These are phyloP conservation scores for Microtus richardsoni DNA, from an alignment of 2,113 vertebrate genomes.

Conservation along the genomic window DNA sequence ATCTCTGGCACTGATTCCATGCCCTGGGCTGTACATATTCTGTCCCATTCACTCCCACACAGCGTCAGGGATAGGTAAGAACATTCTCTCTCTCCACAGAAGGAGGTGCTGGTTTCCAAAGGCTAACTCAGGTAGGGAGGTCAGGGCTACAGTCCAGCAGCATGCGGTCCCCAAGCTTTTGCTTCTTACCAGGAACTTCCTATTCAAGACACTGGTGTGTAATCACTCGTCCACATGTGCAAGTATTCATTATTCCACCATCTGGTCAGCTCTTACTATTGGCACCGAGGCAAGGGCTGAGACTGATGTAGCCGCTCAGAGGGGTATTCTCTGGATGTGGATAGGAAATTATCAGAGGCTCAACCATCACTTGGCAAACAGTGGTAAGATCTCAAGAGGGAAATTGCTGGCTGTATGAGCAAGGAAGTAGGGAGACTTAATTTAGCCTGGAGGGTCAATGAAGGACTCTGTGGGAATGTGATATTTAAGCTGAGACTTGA, in stretches of 20 bases:
- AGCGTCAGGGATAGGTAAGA: not conserved
- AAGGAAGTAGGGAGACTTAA: not conserved
- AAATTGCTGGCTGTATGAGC: not conserved
- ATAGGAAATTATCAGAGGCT: not conserved
- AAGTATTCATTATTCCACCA: not conserved
- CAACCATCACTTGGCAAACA: not conserved
- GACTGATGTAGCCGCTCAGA: too few species aligned
- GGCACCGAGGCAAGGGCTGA: not conserved
- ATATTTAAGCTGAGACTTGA: slow-evolving; percentile 42
- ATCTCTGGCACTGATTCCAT: not conserved
- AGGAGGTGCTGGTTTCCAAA: not conserved
- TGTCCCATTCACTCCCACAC: too few species aligned
- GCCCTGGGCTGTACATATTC: not conserved
- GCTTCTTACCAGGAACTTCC: not conserved
- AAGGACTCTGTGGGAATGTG: not conserved
- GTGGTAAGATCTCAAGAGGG: not conserved
- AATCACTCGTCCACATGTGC: not conserved
- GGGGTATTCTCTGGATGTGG: not conserved
- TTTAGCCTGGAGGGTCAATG: slow-evolving; percentile 22
- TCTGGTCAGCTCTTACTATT: not conserved
- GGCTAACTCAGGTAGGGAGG: not conserved
- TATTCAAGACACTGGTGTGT: not conserved
- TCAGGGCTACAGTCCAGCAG: not conserved
- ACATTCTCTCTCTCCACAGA: not conserved
- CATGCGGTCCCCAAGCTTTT: not conserved